Percentiles rank a stretch among this genome's conserved stretches.
Evolutionary conservation across 2,888 invertebrate species (phyloP).

Genomic region (Acanthacorydalis orientalis): DNA sequence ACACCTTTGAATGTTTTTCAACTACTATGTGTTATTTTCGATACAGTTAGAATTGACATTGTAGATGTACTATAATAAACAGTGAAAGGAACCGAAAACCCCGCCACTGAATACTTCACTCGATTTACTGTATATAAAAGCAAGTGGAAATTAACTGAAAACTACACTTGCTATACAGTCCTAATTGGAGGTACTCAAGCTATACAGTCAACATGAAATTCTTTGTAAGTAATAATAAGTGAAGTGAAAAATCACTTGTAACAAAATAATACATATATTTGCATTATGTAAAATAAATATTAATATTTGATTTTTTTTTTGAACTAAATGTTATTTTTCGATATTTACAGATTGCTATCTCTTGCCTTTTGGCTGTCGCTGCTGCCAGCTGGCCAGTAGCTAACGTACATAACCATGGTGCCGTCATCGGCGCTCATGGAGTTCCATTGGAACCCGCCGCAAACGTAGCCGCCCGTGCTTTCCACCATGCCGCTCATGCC

Average conservation of each 20-base stretch:
- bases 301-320: neutral
- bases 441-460: slow-evolving; percentile 7
- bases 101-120: neutral
- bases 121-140: neutral
- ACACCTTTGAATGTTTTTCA: no score
- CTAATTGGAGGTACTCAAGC: neutral
- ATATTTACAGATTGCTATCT: slow-evolving; percentile 6
- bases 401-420: slow-evolving; percentile 7
- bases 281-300: neutral
- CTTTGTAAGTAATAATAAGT: slow-evolving; percentile 1
- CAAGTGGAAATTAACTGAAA: neutral
- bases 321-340: neutral
- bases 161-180: slow-evolving; percentile 1
- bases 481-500: slow-evolving; percentile 11
- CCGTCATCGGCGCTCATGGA: slow-evolving; percentile 5
- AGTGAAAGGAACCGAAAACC: neutral
- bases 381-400: slow-evolving; percentile 9
- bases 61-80: neutral
- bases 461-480: slow-evolving; percentile 8
- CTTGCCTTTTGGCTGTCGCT: slow-evolving; percentile 8
- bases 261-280: neutral
- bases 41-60: neutral
- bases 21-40: no score
- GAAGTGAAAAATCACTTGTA: neutral
- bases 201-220: neutral